These are phyloP conservation scores for Hypena proboscidalis DNA, from an alignment of 2,888 invertebrate species.

Conservation along the genomic window DNA sequence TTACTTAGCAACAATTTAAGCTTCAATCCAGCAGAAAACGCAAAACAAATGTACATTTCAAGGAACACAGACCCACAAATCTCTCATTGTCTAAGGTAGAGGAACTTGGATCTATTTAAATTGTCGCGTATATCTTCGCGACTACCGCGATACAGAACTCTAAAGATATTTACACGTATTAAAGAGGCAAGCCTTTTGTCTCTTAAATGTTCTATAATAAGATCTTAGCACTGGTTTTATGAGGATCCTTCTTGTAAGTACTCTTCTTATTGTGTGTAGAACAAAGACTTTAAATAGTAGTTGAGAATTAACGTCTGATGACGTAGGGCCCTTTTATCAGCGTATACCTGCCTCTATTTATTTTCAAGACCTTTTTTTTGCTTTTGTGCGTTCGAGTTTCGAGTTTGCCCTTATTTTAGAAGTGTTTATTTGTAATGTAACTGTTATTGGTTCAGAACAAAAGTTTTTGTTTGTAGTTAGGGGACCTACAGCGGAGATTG, in stretches of 20 bases:
- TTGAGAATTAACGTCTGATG: constrained; percentile 37
- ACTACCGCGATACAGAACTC: constrained; percentile 24
- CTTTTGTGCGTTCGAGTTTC: no score
- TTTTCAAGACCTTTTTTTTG: constrained; percentile 12
- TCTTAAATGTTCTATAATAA: constrained; percentile 38
- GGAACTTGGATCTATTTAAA: constrained; percentile 25
- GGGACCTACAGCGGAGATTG: constrained; percentile 34
- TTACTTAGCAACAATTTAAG: no score
- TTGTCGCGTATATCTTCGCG: constrained; percentile 26
- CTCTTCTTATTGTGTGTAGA: constrained; percentile 40
- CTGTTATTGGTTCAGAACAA: constrained; percentile 20
- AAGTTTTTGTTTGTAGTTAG: constrained; percentile 9
- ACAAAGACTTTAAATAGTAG: constrained; percentile 49
- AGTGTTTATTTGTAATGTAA: constrained; percentile 13
- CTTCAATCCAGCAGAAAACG: neutral
- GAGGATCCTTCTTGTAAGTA: constrained; percentile 38
- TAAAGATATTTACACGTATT: constrained; percentile 23
- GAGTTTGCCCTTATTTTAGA: constrained; percentile 29
- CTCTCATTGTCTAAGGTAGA: constrained; percentile 1
- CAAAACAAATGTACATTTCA: neutral
- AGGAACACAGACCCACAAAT: constrained; percentile 1
- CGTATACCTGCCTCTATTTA: constrained; percentile 5
- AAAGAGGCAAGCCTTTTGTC: constrained; percentile 35
- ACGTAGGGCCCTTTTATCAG: constrained; percentile 11
- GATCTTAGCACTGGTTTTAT: constrained; percentile 44